Percentiles rank a stretch among this genome's conserved stretches.
Evolutionary conservation across 2,888 invertebrate species (phyloP).

Genomic region (Sturmia bella): DNA sequence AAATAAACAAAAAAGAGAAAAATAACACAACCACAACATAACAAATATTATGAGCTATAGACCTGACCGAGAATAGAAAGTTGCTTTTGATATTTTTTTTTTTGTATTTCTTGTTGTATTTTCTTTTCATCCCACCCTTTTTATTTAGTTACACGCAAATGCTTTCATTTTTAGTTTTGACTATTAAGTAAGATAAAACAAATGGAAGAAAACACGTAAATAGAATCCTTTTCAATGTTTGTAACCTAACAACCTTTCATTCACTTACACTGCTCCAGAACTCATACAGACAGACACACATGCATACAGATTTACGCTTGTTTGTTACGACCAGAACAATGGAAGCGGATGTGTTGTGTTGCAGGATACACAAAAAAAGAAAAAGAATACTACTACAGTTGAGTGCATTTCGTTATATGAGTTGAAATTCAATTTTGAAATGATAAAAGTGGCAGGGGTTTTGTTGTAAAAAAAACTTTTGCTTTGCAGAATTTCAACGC

Average conservation of each 20-base stretch:
- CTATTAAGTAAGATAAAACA: constrained; percentile 40
- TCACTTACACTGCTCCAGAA: constrained; percentile 40
- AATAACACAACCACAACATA: constrained; percentile 17
- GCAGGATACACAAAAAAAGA: neutral
- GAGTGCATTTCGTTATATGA: constrained; percentile 34
- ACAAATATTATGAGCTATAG: constrained; percentile 47
- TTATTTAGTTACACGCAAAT: constrained; percentile 46
- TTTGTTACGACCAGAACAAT: constrained; percentile 35
- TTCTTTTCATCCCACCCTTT: neutral
- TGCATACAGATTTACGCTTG: neutral
- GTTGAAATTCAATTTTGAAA: constrained; percentile 10
- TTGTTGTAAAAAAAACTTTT: neutral
- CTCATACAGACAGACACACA: neutral
- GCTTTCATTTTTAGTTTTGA: constrained; percentile 38
- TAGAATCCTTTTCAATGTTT: constrained; percentile 29
- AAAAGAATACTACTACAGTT: constrained; percentile 1
- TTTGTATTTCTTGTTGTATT: neutral
- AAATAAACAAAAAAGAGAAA: neutral
- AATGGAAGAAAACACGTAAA: constrained; percentile 12
- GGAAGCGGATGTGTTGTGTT: constrained; percentile 54
- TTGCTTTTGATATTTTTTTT: constrained; percentile 10
- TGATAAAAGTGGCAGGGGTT: neutral
- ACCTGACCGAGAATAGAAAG: constrained; percentile 47
- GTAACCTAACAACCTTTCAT: constrained; percentile 44
- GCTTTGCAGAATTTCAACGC: no score